Evolutionary conservation across 1,140 invertebrate genomes (phyloP).

Genomic region (Phymorhynchus buccinoides): DNA sequence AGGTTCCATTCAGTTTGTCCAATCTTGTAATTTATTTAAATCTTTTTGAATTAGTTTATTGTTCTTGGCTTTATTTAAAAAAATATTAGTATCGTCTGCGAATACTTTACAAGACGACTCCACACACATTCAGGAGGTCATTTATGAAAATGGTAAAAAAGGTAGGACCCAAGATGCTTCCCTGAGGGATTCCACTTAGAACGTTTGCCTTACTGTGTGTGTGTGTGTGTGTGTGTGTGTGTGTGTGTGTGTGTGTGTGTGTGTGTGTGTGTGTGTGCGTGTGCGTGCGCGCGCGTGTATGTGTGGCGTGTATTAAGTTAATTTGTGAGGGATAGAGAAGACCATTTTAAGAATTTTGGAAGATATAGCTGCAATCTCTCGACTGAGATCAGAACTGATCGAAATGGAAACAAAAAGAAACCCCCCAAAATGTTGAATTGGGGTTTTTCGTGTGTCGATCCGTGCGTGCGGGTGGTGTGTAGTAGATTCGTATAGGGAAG

Average conservation of each 20-base stretch:
- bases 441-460: not conserved
- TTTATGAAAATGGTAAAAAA: too few species aligned
- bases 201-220: not conserved
- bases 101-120: too few species aligned
- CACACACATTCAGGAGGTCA: too few species aligned
- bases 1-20: too few species aligned
- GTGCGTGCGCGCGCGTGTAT: not conserved
- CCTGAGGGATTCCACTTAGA: too few species aligned
- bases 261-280: not conserved
- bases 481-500: too few species aligned
- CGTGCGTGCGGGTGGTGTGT: not conserved
- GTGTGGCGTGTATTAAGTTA: not conserved
- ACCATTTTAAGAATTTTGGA: not conserved
- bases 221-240: conserved; percentile 13
- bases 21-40: too few species aligned
- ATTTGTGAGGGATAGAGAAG: not conserved
- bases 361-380: not conserved
- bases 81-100: not conserved
- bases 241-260: not conserved
- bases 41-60: not conserved
- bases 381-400: not conserved
- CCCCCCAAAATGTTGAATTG: not conserved
- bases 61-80: not conserved
- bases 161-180: too few species aligned
- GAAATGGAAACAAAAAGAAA: not conserved